These are phyloP conservation scores for Nibea coibor DNA, from an alignment of 2,113 vertebrate genomes.

Conservation along the genomic window DNA sequence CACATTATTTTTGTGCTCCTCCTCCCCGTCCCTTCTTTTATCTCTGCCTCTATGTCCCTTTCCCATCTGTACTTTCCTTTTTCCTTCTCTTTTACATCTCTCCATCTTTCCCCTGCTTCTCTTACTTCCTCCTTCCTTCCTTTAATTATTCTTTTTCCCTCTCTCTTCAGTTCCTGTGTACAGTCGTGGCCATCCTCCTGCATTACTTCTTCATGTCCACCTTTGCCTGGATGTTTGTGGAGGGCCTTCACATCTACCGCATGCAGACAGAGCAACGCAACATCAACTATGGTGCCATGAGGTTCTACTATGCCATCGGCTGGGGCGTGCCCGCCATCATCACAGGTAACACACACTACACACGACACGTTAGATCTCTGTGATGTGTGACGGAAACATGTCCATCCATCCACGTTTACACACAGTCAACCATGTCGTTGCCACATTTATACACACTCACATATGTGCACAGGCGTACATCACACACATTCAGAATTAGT, in stretches of 20 bases:
- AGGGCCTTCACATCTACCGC: slow-evolving; percentile 96
- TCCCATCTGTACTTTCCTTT: background rate
- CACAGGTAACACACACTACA: slow-evolving; percentile 86
- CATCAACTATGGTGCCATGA: slow-evolving; percentile 96
- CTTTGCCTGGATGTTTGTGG: slow-evolving; percentile 97
- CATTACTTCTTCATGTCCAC: slow-evolving; percentile 98
- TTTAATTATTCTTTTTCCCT: background rate
- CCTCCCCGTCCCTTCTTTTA: background rate
- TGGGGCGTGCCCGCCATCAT: slow-evolving; percentile 98
- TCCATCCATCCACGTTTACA: background rate
- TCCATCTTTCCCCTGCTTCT: background rate
- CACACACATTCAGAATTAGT: slow-evolving; percentile 17
- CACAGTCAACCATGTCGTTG: background rate
- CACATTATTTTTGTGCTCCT: background rate
- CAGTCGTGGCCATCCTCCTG: slow-evolving; percentile 94
- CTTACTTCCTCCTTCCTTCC: background rate
- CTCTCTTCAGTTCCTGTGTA: slow-evolving; percentile 91
- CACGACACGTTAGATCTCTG: background rate
- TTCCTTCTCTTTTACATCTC: background rate
- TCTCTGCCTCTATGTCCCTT: background rate
- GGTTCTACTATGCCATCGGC: slow-evolving; percentile 97
- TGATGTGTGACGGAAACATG: background rate
- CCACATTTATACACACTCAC: background rate
- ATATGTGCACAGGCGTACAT: background rate
- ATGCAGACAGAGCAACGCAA: slow-evolving; percentile 97